Evolutionary conservation across 2,888 invertebrate species (phyloP).

Genomic region (Drosophila demipolita): DNA sequence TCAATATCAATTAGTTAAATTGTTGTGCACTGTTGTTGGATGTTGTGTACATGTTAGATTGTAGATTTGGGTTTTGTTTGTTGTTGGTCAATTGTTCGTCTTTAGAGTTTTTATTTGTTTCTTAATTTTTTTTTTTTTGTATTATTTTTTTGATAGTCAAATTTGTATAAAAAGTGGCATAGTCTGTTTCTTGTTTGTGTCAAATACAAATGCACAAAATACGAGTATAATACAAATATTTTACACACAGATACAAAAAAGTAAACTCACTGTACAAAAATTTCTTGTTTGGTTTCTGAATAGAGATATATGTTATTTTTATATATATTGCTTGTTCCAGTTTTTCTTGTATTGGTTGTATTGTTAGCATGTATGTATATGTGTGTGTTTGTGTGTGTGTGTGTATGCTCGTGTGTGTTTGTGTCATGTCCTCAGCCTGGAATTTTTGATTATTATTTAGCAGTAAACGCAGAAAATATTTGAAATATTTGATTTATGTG

Average conservation of each 20-base stretch:
- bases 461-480: slow-evolving; percentile 75
- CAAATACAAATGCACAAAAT: slow-evolving; percentile 72
- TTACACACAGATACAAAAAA: slow-evolving; percentile 72
- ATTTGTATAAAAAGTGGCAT: slow-evolving; percentile 71
- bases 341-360: slow-evolving; percentile 7
- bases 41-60: slow-evolving; percentile 44
- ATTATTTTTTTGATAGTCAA: slow-evolving; percentile 37
- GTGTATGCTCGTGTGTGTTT: slow-evolving; percentile 5
- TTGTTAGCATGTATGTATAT: slow-evolving; percentile 5
- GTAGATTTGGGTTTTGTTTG: slow-evolving; percentile 41
- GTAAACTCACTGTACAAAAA: slow-evolving; percentile 75
- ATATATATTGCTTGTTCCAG: slow-evolving; percentile 30
- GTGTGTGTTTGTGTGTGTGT: slow-evolving; percentile 17
- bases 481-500: slow-evolving; percentile 76
- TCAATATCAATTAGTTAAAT: slow-evolving; percentile 41
- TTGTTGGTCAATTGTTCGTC: slow-evolving; percentile 32
- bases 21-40: slow-evolving; percentile 26
- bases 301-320: slow-evolving; percentile 38
- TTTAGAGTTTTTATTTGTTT: slow-evolving; percentile 22
- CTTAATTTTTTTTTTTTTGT: slow-evolving; percentile 13
- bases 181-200: slow-evolving; percentile 69
- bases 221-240: slow-evolving; percentile 71
- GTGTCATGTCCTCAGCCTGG: slow-evolving; percentile 48
- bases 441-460: slow-evolving; percentile 78
- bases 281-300: slow-evolving; percentile 40